Conservation (phyloP, 1,140 invertebrate genomes). For the Psilanteris sp. region DNA sequence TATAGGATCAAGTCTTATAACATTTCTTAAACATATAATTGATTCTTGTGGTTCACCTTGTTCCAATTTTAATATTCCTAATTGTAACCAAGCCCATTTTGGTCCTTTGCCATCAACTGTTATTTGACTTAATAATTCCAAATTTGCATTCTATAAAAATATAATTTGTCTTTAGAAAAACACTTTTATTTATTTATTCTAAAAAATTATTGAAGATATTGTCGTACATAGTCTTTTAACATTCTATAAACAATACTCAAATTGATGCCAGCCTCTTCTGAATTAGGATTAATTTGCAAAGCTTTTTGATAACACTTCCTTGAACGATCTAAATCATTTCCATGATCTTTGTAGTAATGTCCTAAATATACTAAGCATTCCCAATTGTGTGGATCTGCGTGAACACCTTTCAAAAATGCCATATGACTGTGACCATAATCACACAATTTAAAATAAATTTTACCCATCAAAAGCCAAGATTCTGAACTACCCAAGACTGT, state of each 20-base stretch:
- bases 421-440: conserved; percentile 83
- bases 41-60: conserved; percentile 85
- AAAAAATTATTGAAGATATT: too few species aligned
- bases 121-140: conserved; percentile 84
- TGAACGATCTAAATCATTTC: conserved; percentile 84
- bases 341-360: conserved; percentile 84
- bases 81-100: conserved; percentile 89
- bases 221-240: conserved; percentile 83
- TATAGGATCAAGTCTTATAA: conserved; percentile 85
- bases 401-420: conserved; percentile 86
- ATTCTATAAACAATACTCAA: conserved; percentile 88
- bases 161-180: too few species aligned
- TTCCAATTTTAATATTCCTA: conserved; percentile 88
- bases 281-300: conserved; percentile 85
- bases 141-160: conserved; percentile 86
- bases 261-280: conserved; percentile 84
- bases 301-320: conserved; percentile 91
- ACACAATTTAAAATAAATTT: conserved; percentile 83
- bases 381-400: conserved; percentile 85
- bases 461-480: conserved; percentile 84
- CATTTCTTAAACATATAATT: conserved; percentile 87
- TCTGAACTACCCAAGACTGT: conserved; percentile 79
- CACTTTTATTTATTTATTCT: conserved; percentile 1
- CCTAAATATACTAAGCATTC: conserved; percentile 89
- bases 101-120: conserved; percentile 80